Conservation (phyloP, 2,888 invertebrate species). For the Vannuccia rotundouncinata region DNA sequence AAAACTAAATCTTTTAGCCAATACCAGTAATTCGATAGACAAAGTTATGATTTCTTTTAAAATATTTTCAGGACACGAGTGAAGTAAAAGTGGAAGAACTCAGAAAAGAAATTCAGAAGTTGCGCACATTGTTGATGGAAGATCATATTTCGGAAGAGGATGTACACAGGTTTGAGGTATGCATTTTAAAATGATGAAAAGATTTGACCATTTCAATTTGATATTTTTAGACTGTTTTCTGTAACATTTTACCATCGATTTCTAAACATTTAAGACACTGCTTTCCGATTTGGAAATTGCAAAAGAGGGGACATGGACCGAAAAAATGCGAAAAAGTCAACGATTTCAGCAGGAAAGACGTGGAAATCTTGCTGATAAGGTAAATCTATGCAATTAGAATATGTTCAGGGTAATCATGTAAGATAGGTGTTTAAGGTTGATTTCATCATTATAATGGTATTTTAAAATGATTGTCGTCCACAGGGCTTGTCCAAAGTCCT, state of each 20-base stretch:
- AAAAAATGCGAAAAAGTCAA: background rate
- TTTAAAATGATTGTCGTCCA: too few species aligned
- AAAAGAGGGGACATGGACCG: background rate
- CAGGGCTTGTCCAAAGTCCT: background rate
- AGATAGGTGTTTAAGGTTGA: too few species aligned
- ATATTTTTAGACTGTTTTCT: too few species aligned
- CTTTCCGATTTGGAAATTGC: background rate
- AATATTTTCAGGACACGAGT: background rate
- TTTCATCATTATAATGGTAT: too few species aligned
- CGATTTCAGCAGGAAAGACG: background rate
- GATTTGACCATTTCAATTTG: too few species aligned
- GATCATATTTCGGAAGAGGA: background rate
- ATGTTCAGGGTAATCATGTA: too few species aligned
- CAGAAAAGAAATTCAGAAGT: background rate
- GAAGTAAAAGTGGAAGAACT: background rate
- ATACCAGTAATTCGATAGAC: too few species aligned
- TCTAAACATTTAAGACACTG: too few species aligned
- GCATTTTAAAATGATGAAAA: too few species aligned
- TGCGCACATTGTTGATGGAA: background rate
- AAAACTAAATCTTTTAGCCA: too few species aligned
- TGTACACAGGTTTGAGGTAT: background rate
- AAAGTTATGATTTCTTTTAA: too few species aligned
- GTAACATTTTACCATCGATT: too few species aligned
- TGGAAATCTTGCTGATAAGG: conserved; percentile 3
- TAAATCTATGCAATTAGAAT: background rate